Evolutionary conservation across 2,888 invertebrate genomes (phyloP).

Genomic region (Microctonus brassicae): DNA sequence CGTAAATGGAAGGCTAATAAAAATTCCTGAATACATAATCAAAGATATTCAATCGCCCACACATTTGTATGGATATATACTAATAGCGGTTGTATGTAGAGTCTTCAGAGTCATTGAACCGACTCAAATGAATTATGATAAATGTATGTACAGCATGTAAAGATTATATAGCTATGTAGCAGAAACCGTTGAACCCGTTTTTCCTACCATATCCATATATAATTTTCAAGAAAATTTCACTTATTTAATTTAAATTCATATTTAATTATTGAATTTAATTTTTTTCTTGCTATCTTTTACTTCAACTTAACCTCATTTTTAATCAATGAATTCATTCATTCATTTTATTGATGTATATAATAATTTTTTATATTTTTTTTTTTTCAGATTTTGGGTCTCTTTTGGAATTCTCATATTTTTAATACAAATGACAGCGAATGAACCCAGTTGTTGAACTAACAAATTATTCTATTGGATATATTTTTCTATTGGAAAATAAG

Average conservation of each 20-base stretch:
- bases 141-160: neutral
- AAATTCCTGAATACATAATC: conserved; percentile 67
- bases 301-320: too few species aligned
- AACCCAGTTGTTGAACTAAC: neutral
- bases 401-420: neutral
- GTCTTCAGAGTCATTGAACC: neutral
- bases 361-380: neutral
- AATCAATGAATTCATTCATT: too few species aligned
- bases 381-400: neutral
- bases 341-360: too few species aligned
- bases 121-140: neutral
- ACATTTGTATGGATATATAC: conserved; percentile 7
- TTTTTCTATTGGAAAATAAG: neutral
- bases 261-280: neutral
- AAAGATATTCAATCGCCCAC: conserved; percentile 26
- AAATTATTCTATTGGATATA: neutral
- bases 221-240: conserved; percentile 2
- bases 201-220: neutral
- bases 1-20: conserved; percentile 46
- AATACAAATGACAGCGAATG: neutral
- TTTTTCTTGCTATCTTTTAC: neutral
- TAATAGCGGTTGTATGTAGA: neutral
- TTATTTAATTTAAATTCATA: neutral
- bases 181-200: conserved; percentile 2
- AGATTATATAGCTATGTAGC: neutral